phyloP scores from a whole-genome alignment of 2,888 invertebrate genomes.

The Eupeodes luniger region DNA sequence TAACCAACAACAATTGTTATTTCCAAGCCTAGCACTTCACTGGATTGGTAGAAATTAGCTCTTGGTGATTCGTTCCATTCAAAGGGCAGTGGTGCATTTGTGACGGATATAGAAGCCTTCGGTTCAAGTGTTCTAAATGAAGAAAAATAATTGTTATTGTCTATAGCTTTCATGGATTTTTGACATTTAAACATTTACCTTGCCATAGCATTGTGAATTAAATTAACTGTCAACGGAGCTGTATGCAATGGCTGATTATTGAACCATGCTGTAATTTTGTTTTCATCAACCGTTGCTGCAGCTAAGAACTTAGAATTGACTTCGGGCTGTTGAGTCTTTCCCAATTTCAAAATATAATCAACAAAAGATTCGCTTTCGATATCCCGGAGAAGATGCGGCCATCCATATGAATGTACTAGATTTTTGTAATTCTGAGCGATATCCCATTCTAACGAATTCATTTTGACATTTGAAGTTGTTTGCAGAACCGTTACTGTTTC shows the following conservation, averaged over 20 bases:
- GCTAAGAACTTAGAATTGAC: constrained; percentile 86
- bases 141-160: neutral
- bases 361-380: constrained; percentile 73
- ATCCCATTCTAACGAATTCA: neutral
- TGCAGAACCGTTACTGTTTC: constrained; percentile 79
- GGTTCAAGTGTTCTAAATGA: constrained; percentile 73
- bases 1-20: constrained; percentile 89
- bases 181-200: constrained; percentile 78
- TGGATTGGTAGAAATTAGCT: constrained; percentile 67
- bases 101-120: constrained; percentile 82
- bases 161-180: neutral
- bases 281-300: constrained; percentile 85
- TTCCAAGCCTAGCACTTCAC: constrained; percentile 85
- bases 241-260: constrained; percentile 92
- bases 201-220: constrained; percentile 87
- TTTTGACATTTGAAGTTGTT: neutral
- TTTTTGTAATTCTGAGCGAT: constrained; percentile 78
- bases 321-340: constrained; percentile 81
- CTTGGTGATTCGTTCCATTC: constrained; percentile 85
- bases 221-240: constrained; percentile 87
- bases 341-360: constrained; percentile 78
- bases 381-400: constrained; percentile 70
- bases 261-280: constrained; percentile 88
- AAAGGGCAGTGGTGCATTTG: constrained; percentile 89
- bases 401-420: constrained; percentile 77